Evolutionary conservation across 2,797 vertebrate genomes (phyloP).

Genomic region (Capromys pilorides): DNA sequence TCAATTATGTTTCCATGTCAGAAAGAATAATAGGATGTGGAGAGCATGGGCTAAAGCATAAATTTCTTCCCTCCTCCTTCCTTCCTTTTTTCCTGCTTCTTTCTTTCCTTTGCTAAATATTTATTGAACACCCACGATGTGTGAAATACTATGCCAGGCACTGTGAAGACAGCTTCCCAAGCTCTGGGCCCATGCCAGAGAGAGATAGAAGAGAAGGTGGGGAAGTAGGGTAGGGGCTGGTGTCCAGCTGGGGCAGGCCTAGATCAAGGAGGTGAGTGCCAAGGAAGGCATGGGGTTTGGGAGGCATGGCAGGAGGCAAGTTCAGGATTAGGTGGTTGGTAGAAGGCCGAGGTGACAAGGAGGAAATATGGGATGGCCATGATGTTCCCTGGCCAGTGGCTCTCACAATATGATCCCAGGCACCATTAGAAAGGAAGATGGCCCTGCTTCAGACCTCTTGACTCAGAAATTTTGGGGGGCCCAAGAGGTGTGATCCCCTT

Average conservation of each 20-base stretch:
- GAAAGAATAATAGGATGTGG: constrained; percentile 1
- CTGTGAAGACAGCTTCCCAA: neutral
- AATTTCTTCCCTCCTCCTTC: neutral
- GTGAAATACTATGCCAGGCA: neutral
- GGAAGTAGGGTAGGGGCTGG: neutral
- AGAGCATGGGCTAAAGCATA: neutral
- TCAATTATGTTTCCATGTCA: neutral
- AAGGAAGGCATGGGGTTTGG: neutral
- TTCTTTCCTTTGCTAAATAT: constrained; percentile 22
- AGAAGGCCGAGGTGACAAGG: neutral
- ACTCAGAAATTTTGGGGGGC: neutral
- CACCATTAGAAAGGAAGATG: neutral
- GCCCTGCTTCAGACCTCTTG: neutral
- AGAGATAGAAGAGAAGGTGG: neutral
- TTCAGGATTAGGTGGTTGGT: neutral
- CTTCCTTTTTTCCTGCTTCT: neutral
- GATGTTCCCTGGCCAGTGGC: neutral
- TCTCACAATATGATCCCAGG: neutral
- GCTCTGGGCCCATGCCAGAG: neutral
- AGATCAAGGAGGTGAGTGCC: neutral
- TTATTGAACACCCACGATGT: neutral
- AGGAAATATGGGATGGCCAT: neutral
- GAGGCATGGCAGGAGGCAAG: neutral
- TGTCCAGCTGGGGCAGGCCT: neutral
- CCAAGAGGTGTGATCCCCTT: neutral